These are phyloP conservation scores for Copidosoma floridanum DNA, from an alignment of 1,140 invertebrate genomes.

Conservation along the genomic window DNA sequence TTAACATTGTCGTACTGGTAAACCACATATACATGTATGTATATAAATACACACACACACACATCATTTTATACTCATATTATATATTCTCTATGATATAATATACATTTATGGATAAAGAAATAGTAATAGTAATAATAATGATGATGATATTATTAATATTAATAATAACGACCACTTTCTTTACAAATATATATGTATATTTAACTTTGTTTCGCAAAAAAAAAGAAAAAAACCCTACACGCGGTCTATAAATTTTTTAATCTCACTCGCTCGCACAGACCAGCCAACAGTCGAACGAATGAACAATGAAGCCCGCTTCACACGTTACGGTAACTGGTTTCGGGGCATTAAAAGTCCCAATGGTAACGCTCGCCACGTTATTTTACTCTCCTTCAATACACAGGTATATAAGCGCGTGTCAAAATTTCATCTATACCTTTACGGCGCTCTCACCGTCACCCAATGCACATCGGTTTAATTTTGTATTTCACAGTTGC, in stretches of 20 bases:
- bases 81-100: too few species aligned
- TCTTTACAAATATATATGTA: neutral
- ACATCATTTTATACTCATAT: too few species aligned
- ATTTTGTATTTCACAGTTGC: too few species aligned
- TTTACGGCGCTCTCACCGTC: too few species aligned
- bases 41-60: constrained; percentile 20
- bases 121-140: too few species aligned
- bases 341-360: constrained; percentile 28
- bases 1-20: neutral
- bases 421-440: too few species aligned
- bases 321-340: constrained; percentile 44
- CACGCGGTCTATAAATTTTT: constrained; percentile 15
- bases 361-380: constrained; percentile 31
- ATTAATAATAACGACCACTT: constrained; percentile 6
- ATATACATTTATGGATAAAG: too few species aligned
- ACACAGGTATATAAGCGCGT: too few species aligned
- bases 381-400: constrained; percentile 15
- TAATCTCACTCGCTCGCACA: constrained; percentile 27
- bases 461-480: too few species aligned
- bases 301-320: constrained; percentile 49
- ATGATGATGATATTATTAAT: too few species aligned
- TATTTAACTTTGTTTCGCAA: constrained; percentile 7
- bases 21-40: constrained; percentile 16
- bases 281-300: constrained; percentile 42
- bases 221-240: too few species aligned